Evolutionary conservation across 2,113 vertebrate genomes (phyloP).

Genomic region (Brienomyrus longianalis): DNA sequence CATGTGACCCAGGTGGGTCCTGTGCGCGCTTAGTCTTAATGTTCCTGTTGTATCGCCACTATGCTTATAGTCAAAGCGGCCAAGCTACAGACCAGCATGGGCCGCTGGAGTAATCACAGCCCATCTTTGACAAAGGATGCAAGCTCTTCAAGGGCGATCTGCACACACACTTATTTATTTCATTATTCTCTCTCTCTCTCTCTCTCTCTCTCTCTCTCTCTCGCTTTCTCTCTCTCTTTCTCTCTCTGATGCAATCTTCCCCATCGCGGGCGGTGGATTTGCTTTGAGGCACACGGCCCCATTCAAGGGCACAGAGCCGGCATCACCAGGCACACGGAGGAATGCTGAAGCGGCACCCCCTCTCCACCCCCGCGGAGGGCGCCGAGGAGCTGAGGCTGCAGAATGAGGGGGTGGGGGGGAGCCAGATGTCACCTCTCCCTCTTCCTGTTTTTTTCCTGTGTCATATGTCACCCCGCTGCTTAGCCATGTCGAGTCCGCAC

Average conservation of each 20-base stretch:
- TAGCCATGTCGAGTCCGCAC: neutral
- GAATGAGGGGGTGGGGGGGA: constrained; percentile 39
- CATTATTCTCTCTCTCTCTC: neutral
- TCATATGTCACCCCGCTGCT: constrained; percentile 1
- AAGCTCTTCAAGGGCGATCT: neutral
- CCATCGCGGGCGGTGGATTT: neutral
- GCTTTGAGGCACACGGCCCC: neutral
- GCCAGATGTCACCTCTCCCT: constrained; percentile 48
- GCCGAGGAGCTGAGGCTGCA: constrained; percentile 59
- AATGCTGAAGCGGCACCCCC: constrained; percentile 57
- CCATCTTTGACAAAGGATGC: neutral
- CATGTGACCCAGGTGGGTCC: neutral
- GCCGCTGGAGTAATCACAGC: neutral
- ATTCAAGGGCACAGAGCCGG: constrained; percentile 58
- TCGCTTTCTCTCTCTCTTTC: neutral
- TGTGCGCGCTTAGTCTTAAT: neutral
- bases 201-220: neutral
- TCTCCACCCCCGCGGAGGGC: constrained; percentile 32
- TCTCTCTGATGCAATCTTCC: constrained; percentile 11
- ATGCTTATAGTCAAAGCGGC: neutral
- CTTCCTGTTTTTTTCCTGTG: constrained; percentile 18
- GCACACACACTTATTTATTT: neutral
- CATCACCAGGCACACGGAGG: constrained; percentile 33
- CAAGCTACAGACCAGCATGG: neutral
- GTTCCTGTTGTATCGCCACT: neutral